Evolutionary conservation across 2,888 invertebrate genomes (phyloP).

Genomic region (Zaprionus lineosus): DNA sequence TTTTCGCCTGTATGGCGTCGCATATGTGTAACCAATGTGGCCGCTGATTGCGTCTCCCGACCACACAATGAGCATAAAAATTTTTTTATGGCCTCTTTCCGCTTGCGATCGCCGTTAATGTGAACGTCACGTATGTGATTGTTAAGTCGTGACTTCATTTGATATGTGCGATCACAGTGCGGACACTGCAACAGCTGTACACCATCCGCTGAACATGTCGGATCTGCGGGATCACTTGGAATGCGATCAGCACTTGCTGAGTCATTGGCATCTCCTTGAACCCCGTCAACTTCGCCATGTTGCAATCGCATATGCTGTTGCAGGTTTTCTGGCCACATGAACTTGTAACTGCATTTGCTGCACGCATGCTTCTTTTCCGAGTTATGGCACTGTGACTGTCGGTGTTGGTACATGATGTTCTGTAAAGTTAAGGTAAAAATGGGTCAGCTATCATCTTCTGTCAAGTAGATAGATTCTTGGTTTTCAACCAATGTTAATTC

Average conservation of each 20-base stretch:
- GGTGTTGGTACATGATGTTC: slow-evolving; percentile 84
- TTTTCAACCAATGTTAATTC: neutral
- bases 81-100: slow-evolving; percentile 82
- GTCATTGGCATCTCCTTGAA: neutral
- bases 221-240: slow-evolving; percentile 1
- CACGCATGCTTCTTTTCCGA: slow-evolving; percentile 74
- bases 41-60: slow-evolving; percentile 85
- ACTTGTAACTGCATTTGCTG: slow-evolving; percentile 78
- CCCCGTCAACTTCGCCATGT: slow-evolving; percentile 57
- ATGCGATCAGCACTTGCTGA: neutral
- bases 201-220: slow-evolving; percentile 21
- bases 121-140: slow-evolving; percentile 70
- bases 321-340: slow-evolving; percentile 81
- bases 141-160: slow-evolving; percentile 67
- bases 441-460: too few species aligned
- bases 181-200: slow-evolving; percentile 82
- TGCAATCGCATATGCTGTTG: slow-evolving; percentile 67
- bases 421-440: too few species aligned
- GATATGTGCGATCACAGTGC: slow-evolving; percentile 84
- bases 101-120: slow-evolving; percentile 65
- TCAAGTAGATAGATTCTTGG: too few species aligned
- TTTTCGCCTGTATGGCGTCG: slow-evolving; percentile 86
- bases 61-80: slow-evolving; percentile 86
- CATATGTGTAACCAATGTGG: slow-evolving; percentile 87
- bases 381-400: slow-evolving; percentile 82